Percentiles rank a stretch among this genome's conserved stretches.
phyloP scores from a whole-genome alignment of 2,888 invertebrate genomes.

The Andrena fulva region DNA sequence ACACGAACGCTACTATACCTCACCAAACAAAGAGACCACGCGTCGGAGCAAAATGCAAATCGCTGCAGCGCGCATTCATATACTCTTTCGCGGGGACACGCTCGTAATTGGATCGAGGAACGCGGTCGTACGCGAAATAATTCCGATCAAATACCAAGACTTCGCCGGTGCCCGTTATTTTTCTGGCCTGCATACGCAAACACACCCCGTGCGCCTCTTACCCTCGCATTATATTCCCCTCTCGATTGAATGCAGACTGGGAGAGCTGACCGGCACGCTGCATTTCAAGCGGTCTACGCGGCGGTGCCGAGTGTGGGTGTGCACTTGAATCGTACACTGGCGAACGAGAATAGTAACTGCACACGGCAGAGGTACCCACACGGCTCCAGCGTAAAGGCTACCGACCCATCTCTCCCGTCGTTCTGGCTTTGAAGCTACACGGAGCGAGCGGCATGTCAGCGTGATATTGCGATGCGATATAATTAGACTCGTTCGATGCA shows the following conservation, averaged over 20 bases:
- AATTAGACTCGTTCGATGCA: constrained; percentile 49
- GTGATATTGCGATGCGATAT: constrained; percentile 37
- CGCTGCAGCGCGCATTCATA: constrained; percentile 18
- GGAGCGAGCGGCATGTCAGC: constrained; percentile 17
- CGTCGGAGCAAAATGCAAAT: not conserved
- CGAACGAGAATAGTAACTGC: constrained; percentile 50
- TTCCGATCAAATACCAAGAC: constrained; percentile 40
- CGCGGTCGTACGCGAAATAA: constrained; percentile 28
- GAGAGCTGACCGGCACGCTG: constrained; percentile 60
- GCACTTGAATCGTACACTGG: constrained; percentile 42
- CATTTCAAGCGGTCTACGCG: constrained; percentile 51
- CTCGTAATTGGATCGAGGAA: constrained; percentile 27
- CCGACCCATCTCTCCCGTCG: constrained; percentile 54
- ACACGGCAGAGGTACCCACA: constrained; percentile 42
- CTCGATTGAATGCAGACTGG: constrained; percentile 57
- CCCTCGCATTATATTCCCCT: constrained; percentile 56
- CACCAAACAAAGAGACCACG: not conserved
- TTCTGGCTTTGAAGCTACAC: constrained; percentile 42
- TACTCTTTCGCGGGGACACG: constrained; percentile 9
- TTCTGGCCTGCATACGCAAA: constrained; percentile 24
- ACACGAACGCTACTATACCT: not conserved
- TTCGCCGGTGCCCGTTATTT: constrained; percentile 30
- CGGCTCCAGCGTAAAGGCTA: constrained; percentile 51
- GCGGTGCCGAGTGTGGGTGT: constrained; percentile 41
- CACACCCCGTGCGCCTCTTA: constrained; percentile 41